Conservation (phyloP, 2,888 invertebrate genomes). For the Stenolophus ochropezus region DNA sequence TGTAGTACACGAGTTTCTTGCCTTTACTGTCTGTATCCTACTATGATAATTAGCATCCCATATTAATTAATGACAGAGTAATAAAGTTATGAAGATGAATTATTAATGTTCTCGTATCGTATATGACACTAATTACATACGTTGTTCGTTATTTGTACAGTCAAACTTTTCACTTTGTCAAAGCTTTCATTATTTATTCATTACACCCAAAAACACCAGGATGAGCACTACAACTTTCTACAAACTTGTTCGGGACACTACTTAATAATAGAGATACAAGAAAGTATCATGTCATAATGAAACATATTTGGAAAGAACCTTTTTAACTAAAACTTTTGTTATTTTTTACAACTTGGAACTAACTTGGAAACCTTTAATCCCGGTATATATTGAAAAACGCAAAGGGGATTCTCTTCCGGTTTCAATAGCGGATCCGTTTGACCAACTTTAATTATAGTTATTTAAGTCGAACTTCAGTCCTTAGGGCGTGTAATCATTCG, state of each 20-base stretch:
- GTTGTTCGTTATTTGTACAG: slow-evolving; percentile 33
- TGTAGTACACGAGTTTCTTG: neutral
- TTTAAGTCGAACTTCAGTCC: too few relatives aligned
- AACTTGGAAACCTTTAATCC: too few relatives aligned
- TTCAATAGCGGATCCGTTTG: too few relatives aligned
- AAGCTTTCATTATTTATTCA: slow-evolving; percentile 33
- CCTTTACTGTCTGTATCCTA: slow-evolving; percentile 8
- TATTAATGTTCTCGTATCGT: slow-evolving; percentile 31
- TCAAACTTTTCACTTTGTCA: slow-evolving; percentile 26
- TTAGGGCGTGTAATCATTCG: too few relatives aligned
- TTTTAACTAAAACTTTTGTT: neutral
- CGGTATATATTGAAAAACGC: too few relatives aligned
- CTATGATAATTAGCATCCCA: slow-evolving; percentile 41
- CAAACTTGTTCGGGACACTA: neutral
- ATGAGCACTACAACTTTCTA: neutral
- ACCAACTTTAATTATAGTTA: too few relatives aligned
- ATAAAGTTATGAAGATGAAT: slow-evolving; percentile 48
- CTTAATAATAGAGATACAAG: slow-evolving; percentile 1
- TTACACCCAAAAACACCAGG: neutral
- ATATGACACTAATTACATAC: slow-evolving; percentile 29
- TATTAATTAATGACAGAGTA: slow-evolving; percentile 43
- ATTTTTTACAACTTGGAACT: neutral
- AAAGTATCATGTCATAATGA: neutral
- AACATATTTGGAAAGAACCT: neutral
- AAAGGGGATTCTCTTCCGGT: too few relatives aligned